Evolutionary conservation across 1,140 invertebrate species (phyloP).

Genomic region (Amphibalanus amphitrite): DNA sequence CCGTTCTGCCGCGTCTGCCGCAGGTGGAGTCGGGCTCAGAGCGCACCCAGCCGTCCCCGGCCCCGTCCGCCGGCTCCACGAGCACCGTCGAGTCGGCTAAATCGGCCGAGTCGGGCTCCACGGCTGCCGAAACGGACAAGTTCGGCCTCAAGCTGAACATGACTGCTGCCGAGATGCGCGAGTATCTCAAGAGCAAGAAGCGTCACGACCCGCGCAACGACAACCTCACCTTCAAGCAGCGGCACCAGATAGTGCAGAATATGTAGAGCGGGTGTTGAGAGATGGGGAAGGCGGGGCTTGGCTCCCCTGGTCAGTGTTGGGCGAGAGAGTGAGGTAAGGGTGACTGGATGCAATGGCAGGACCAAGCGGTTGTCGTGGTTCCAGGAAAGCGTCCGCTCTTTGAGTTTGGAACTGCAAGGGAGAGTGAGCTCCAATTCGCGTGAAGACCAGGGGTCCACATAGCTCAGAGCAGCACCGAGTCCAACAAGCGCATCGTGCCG

Average conservation of each 20-base stretch:
- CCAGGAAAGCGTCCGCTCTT: too few relatives aligned
- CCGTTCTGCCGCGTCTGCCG: background rate
- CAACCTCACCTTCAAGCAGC: slow-evolving; percentile 22
- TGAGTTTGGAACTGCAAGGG: too few relatives aligned
- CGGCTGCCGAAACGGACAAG: background rate
- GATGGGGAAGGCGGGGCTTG: too few relatives aligned
- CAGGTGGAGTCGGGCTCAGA: background rate
- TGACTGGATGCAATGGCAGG: too few relatives aligned
- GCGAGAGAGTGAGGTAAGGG: too few relatives aligned
- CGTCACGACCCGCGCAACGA: slow-evolving; percentile 23
- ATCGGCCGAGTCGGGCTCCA: background rate
- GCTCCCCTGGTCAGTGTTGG: too few relatives aligned
- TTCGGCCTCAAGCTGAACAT: slow-evolving; percentile 23
- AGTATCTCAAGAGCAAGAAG: slow-evolving; percentile 21
- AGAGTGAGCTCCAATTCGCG: too few relatives aligned
- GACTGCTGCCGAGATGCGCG: slow-evolving; percentile 25
- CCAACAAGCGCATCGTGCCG: too few relatives aligned
- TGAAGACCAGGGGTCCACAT: too few relatives aligned
- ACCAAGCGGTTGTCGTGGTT: too few relatives aligned
- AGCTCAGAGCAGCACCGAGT: too few relatives aligned
- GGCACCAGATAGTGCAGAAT: slow-evolving; percentile 26
- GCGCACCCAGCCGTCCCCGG: background rate
- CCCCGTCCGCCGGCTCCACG: slow-evolving; percentile 3
- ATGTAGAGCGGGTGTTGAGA: slow-evolving; percentile 19
- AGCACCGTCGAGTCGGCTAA: background rate